Evolutionary conservation across 2,113 vertebrate species (phyloP), one percentile per base, ranked within the genome.

Genomic region (Uria aalge): DNA sequence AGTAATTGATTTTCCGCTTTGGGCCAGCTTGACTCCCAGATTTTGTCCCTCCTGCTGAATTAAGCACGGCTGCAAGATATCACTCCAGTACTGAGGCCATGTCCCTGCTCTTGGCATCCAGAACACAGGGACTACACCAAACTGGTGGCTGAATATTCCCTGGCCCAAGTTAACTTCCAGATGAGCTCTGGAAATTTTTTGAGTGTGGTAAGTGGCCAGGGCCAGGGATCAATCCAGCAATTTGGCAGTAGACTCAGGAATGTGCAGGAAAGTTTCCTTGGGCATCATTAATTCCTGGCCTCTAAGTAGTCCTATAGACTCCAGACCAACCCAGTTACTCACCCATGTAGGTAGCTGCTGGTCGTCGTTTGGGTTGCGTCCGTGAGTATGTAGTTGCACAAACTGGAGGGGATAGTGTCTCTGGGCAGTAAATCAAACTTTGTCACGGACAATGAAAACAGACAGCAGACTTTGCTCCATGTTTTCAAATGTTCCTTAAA

Each of bases 381-480:
- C 0, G 0, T 15, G 38, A 29, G 5, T 6, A 6, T 5, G 32
- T 43, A 32, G 73, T 66, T 29, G 8, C 11, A 53, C 32, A 55
- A 57, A 38, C 38, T 55, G 22, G 13, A 41, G 26, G 24, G 63
- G 21, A 36, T 9, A 34, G 40, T 30, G n/a, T 27, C 66, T 78
- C 48, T 24, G 32, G n/a, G 21, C 63, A 77, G 20, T 71, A 36
- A 68, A 81, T 40, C 22, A 56, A 20, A 62, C n/a, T 32, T 71
- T 50, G 11, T 20, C 43, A 47, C 0, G 1, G 55, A 23, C 38
- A 43, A 5, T 41, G n/a, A 60, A 93, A 60, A 29, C 45, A 36
- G 62, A n/a, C 20, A 41, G 68, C n/a, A 62, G 57, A 62, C n/a
- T 66, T 90, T 48, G 60, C 14, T 38, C 52, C 43, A 2, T 29